Evolutionary conservation across 1,140 invertebrate genomes (phyloP), one percentile per base, ranked within the genome.

Genomic region (Goniozus legneri): DNA sequence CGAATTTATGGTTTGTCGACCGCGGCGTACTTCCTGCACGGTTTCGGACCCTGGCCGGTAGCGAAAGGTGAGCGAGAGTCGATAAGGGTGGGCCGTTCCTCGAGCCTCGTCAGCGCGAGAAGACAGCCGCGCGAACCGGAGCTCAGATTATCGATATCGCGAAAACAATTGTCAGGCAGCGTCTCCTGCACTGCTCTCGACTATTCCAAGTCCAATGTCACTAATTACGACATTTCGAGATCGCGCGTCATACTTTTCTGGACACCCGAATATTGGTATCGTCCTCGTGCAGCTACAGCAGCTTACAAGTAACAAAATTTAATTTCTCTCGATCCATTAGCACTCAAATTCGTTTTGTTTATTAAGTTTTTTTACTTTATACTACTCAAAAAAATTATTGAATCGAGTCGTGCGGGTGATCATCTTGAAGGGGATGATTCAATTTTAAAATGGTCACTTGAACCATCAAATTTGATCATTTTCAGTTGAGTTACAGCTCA

Each of bases 241-340:
- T 56, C 60, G 27, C 51, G 54, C 2, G 60, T 76, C 0, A 64
- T 78, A 16, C 48, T 80, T 0, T 81, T 80, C 48, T 81, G 79
- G 79, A 81, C 79, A 0, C 75, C 78, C 1, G 73, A 79, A n/a
- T 80, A 77, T 44, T 80, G 76, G 77, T 80, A 80, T 52, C 58
- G 76, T 36, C 79, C 79, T 0, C 60, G 67, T 48, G 65, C 74
- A 1, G 75, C 73, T 0, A 65, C 60, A 8, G 54, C 64, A 19
- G 65, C 68, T n/a, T 80, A 80, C 55, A 58, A 48, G 57, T 60
- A 39, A n/a, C n/a, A n/a, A n/a, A n/a, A n/a, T n/a, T n/a, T n/a
- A n/a, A n/a, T n/a, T n/a, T n/a, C n/a, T n/a, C n/a, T n/a, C n/a
- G n/a, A n/a, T n/a, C n/a, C n/a, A n/a, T n/a, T n/a, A n/a, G n/a